Base-by-base conservation (phyloP, 1,140 invertebrate genomes). In the Caenorhabditis tropicalis region DNA sequence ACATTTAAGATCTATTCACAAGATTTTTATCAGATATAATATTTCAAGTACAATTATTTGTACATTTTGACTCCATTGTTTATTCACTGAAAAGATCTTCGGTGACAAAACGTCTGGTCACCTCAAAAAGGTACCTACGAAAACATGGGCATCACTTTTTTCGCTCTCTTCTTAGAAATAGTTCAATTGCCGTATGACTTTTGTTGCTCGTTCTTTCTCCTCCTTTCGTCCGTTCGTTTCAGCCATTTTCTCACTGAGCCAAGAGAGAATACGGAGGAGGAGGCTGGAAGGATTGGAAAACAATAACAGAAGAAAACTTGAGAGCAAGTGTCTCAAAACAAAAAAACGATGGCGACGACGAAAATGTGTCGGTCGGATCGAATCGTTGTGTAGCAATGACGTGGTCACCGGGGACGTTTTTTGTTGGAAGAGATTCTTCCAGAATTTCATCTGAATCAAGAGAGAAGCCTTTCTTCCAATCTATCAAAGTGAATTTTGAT, bases 251-350 rank as follows among this genome's bases (percentile, higher is more conserved):
- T 29, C 65, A 74, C 24, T 43, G 65, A 74, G 36, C 15, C 31
- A 36, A 2, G 21, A 36, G 31, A 70, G 21, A n/a, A 51, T 7
- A 21, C 27, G 7, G 53, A 27, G 21, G 21, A 27, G 24, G 21
- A 29, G 24, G 9, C 21, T 4, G 51, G 51, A 27, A 4, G 65
- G 36, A 31, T 19, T 24, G 36, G 65, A 74, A 74, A 74, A 74
- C 65, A 74, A 74, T 74, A 74, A 74, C 65, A 74, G 43, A 74
- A 74, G n/a, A 51, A 74, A 74, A 43, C 36, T 74, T 43, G 65
- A 74, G 65, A 74, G 65, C 65, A 74, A 43, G 65, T 74, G 65
- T 74, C 65, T 74, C 65, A 74, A 74, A 74, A 74, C 65, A 74
- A 74, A 74, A 65, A 65, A 43, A 36, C 60, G 60, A 70, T 36